Percentiles rank a stretch among this genome's conserved stretches.
phyloP scores from a whole-genome alignment of 2,113 vertebrate species.

The Heloderma charlesbogerti region DNA sequence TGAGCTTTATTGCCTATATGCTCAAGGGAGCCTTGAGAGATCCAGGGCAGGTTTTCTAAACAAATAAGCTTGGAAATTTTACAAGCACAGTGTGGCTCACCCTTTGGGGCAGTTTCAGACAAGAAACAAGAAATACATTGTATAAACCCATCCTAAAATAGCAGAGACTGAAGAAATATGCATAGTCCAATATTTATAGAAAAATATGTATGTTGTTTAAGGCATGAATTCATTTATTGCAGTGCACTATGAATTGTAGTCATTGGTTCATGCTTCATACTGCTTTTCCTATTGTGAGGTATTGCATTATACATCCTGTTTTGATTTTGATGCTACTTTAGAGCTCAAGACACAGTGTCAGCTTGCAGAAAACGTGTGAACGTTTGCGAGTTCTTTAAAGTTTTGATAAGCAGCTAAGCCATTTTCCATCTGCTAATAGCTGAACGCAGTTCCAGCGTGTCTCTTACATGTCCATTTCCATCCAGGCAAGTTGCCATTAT shows the following conservation, averaged over 20 bases:
- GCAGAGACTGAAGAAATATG: not conserved
- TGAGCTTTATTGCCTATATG: no score
- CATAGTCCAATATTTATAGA: no score
- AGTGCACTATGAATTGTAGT: no score
- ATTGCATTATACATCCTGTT: not conserved
- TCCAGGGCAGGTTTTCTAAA: not conserved
- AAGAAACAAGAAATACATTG: not conserved
- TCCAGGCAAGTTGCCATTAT: accelerated
- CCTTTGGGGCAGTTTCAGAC: not conserved
- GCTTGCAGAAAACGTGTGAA: not conserved
- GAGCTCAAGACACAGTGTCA: not conserved
- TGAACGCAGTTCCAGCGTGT: no score
- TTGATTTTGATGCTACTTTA: not conserved
- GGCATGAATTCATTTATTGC: not conserved
- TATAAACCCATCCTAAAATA: not conserved
- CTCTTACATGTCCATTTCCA: not conserved
- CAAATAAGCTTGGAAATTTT: not conserved
- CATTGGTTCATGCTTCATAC: no score
- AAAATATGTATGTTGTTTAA: not conserved
- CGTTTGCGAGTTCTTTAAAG: not conserved
- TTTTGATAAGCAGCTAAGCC: not conserved
- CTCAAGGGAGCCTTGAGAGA: not conserved
- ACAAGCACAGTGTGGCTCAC: not conserved
- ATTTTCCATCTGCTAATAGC: not conserved
- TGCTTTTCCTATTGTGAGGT: not conserved